phyloP scores from a whole-genome alignment of 2,113 vertebrate genomes.

The Physeter macrocephalus region DNA sequence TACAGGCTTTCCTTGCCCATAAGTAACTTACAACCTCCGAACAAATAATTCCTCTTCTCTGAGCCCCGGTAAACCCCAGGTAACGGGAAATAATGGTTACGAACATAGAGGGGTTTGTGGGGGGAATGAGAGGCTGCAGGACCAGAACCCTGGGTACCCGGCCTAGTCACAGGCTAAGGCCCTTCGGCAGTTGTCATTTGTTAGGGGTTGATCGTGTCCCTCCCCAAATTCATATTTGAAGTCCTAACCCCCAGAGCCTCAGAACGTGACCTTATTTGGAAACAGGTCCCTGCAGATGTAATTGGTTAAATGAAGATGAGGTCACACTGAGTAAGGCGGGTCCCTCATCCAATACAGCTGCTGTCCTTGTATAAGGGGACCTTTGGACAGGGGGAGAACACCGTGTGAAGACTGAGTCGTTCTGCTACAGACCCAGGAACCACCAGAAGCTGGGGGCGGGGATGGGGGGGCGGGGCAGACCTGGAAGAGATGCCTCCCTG shows the following conservation, averaged over 20 bases:
- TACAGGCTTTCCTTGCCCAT: background rate
- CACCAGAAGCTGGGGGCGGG: too few species aligned
- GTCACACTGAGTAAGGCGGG: background rate
- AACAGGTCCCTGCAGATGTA: too few species aligned
- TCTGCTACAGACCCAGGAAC: background rate
- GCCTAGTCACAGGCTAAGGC: background rate
- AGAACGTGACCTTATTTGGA: background rate
- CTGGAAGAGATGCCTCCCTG: background rate
- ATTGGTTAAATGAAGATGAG: background rate
- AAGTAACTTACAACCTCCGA: background rate
- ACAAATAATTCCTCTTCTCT: background rate
- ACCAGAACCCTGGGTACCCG: background rate
- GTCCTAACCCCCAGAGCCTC: background rate
- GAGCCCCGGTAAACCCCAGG: background rate
- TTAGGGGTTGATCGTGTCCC: background rate
- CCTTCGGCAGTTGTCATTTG: background rate
- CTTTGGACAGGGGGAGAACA: too few species aligned
- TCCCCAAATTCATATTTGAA: background rate
- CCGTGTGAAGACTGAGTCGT: rapidly evolving
- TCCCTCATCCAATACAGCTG: background rate
- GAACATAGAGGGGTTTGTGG: background rate
- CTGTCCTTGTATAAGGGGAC: background rate
- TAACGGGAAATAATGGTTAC: background rate
- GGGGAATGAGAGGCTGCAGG: background rate
- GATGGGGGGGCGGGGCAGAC: background rate